phyloP scores from a whole-genome alignment of 2,113 vertebrate species.

The Ahaetulla prasina region DNA sequence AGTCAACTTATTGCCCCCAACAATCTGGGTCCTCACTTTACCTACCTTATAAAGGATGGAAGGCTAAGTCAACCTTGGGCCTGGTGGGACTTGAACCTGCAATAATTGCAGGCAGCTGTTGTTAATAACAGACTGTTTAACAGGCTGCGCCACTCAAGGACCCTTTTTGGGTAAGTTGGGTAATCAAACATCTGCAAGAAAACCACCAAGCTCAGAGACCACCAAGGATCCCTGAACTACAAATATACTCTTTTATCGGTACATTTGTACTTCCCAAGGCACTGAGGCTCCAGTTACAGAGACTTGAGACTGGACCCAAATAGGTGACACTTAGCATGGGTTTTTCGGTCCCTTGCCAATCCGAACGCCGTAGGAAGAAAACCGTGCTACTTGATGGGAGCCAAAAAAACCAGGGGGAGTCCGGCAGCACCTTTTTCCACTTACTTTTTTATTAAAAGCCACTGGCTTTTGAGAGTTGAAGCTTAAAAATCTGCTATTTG shows the following conservation, averaged over 20 bases:
- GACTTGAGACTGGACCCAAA: not conserved
- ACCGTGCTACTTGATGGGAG: not conserved
- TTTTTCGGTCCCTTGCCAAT: not conserved
- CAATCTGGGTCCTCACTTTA: too few relatives aligned
- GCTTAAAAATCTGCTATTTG: not conserved
- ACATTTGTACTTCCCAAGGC: too few relatives aligned
- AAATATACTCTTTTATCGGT: too few relatives aligned
- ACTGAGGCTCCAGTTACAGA: not conserved
- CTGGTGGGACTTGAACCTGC: too few relatives aligned
- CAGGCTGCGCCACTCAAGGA: too few relatives aligned
- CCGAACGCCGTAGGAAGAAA: not conserved
- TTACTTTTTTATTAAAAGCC: not conserved
- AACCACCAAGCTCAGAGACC: not conserved
- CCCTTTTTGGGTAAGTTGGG: too few relatives aligned
- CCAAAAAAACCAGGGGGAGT: not conserved
- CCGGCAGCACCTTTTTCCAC: not conserved
- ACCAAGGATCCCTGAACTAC: too few relatives aligned
- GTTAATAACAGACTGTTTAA: too few relatives aligned
- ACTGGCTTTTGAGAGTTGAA: not conserved
- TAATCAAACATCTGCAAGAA: not conserved
- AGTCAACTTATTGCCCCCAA: too few relatives aligned
- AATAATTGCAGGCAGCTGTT: too few relatives aligned
- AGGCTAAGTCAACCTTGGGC: too few relatives aligned
- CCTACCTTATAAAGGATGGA: too few relatives aligned
- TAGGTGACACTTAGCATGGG: not conserved